Evolutionary conservation across 2,113 vertebrate genomes (phyloP), one percentile per base, ranked within the genome.

Genomic region (Sapayoa aenigma): DNA sequence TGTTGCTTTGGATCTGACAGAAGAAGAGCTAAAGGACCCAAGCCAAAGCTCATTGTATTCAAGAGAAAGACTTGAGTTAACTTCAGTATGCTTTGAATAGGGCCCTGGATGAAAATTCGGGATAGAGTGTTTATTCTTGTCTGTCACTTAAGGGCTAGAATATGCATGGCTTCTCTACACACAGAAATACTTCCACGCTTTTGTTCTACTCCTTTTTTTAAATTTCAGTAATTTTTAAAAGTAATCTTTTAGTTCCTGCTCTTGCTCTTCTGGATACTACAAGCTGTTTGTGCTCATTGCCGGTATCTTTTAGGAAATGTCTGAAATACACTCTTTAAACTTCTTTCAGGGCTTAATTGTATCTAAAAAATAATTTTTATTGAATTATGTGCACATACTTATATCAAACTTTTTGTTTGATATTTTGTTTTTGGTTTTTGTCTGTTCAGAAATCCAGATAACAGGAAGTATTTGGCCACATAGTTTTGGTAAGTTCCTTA

Each of bases 361-460:
- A 35, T 77, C 53, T 90, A 50, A 71, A 84, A 93, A 73, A 20
- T 52, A 65, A 8, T 21, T 41, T 63, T 67, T 77, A 72, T 21
- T 81, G 19, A 69, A 65, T 68, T 72, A 7, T 10, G 8, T 84
- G n/a, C 58, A 52, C 12, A 31, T 68, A 79, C 86, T 94, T 78
- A 97, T 12, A 21, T 22, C 31, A 85, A 37, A 28, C 78, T n/a
- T n/a, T n/a, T n/a, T n/a, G n/a, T n/a, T n/a, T n/a, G n/a, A n/a
- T n/a, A n/a, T n/a, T n/a, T n/a, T n/a, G n/a, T n/a, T n/a, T n/a
- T n/a, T 97, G 35, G 58, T 85, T 96, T 53, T 93, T 95, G 35
- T 87, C 81, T 96, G 14, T 94, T 71, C 71, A 97, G 88, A 96
- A 95, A 91, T 63, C 88, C 69, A 76, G 65, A 91, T 89, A 91